Evolutionary conservation across 2,888 invertebrate genomes (phyloP), one percentile per base, ranked within the genome.

Genomic region (Lycophotia porphyrea): DNA sequence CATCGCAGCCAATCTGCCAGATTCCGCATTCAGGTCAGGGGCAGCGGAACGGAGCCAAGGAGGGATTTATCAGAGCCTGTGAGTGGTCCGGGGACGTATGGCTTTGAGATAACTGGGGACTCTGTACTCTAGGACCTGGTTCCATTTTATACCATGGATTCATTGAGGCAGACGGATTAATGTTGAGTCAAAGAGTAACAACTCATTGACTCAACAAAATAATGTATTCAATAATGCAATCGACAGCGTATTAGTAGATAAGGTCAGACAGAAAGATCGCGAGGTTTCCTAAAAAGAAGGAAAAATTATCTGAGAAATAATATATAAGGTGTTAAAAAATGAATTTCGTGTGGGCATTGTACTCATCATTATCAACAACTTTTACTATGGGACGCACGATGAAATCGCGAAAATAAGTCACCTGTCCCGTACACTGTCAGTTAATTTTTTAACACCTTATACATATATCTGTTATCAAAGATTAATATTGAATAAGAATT

Each of bases 1-100:
- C 36, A 60, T 80, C 49, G 71, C 36, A 63, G 74, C 81, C 81
- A 83, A 72, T 69, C 69, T 63, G 68, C 80, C 69, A 82, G 76
- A 81, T 85, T 81, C 85, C 70, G 76, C 76, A 87, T 85, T 87
- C 85, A 80, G 85, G 87, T 86, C 86, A 87, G 84, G 86, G 86
- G 60, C 85, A 80, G 66, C 64, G 61, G 75, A 78, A 71, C 71
- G 66, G 69, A 85, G 84, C 85, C 85, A 84, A 82, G 75, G 69
- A 80, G 84, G 87, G 82, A 87, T 84, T 87, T 87, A 75, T 79
- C 84, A 78, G 80, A 74, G 72, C 68, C 70, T 68, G 73, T 47
- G 76, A 76, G 70, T 74, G 78, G 71, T 78, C 60, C 82, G 76
- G 73, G 76, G 71, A 82, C 73, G 63, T 55, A 71, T 69, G 49